Conservation (phyloP, 2,888 invertebrate species). For the Hypomecis atomaria region DNA sequence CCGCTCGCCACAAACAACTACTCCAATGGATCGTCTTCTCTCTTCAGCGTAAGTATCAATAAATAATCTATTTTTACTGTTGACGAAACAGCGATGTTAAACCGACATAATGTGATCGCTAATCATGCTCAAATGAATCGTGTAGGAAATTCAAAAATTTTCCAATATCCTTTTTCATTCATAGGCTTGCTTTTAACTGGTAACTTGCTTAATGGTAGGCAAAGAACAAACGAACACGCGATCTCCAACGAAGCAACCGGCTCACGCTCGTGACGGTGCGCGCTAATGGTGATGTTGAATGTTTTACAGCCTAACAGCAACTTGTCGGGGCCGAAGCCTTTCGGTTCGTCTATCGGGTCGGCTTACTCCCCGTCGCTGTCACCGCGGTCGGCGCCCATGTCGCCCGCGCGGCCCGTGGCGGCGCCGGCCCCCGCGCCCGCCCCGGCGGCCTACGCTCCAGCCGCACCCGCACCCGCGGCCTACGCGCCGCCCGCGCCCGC, state of each 20-base stretch:
- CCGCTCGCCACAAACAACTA: conserved; percentile 86
- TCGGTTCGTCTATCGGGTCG: conserved; percentile 85
- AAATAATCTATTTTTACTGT: not conserved
- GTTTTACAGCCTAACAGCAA: conserved; percentile 76
- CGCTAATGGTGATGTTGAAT: not conserved
- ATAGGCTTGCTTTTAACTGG: no score
- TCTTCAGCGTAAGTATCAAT: conserved; percentile 87
- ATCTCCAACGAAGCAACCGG: no score
- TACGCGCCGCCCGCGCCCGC: conserved; percentile 47
- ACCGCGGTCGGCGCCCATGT: conserved; percentile 80
- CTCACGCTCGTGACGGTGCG: no score
- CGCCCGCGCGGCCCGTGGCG: conserved; percentile 73
- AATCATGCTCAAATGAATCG: no score
- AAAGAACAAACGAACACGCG: no score
- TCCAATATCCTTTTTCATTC: no score
- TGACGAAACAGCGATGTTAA: not conserved
- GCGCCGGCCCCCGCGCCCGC: conserved; percentile 53
- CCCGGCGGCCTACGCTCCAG: conserved; percentile 49
- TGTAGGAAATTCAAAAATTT: no score
- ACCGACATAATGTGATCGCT: not conserved
- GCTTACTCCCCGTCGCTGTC: conserved; percentile 80
- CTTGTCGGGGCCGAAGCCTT: conserved; percentile 86
- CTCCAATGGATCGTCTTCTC: conserved; percentile 85
- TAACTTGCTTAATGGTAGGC: no score
- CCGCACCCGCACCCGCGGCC: conserved; percentile 49